These are phyloP conservation scores for Drosophila kanapiae DNA, from an alignment of 1,140 invertebrate genomes.

Conservation along the genomic window DNA sequence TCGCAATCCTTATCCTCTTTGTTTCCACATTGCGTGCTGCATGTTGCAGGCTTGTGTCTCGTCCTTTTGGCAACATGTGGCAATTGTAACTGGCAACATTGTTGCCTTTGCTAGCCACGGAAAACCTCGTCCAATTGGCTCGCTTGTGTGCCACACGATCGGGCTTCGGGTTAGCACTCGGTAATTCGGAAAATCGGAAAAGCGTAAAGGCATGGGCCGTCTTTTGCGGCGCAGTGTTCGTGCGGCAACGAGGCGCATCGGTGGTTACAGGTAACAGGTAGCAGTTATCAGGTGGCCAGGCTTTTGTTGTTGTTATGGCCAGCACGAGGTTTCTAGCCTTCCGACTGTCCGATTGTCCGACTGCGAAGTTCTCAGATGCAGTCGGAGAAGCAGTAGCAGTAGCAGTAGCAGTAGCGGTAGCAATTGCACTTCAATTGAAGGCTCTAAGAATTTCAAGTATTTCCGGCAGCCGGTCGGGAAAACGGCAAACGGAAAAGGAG, in stretches of 20 bases:
- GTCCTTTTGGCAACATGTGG: background rate
- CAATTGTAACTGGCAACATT: conserved; percentile 19
- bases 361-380: conserved; percentile 24
- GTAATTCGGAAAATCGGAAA: conserved; percentile 30
- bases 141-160: conserved; percentile 6
- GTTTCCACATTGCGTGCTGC: background rate
- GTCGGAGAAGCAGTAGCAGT: conserved; percentile 4
- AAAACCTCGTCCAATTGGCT: conserved; percentile 42
- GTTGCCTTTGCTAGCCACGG: conserved; percentile 3
- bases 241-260: conserved; percentile 59
- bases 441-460: conserved; percentile 66
- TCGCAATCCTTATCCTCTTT: background rate
- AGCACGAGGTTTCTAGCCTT: no score
- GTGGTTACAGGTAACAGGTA: conserved; percentile 43
- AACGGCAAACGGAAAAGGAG: conserved; percentile 13
- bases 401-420: background rate
- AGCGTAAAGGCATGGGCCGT: conserved; percentile 20
- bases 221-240: conserved; percentile 59
- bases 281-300: conserved; percentile 10
- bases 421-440: conserved; percentile 22
- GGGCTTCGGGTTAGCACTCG: background rate
- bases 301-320: background rate
- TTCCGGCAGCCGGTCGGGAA: conserved; percentile 51
- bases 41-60: background rate
- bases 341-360: background rate